Evolutionary conservation across 2,113 vertebrate genomes (phyloP).

Genomic region (Crypturellus undulatus): DNA sequence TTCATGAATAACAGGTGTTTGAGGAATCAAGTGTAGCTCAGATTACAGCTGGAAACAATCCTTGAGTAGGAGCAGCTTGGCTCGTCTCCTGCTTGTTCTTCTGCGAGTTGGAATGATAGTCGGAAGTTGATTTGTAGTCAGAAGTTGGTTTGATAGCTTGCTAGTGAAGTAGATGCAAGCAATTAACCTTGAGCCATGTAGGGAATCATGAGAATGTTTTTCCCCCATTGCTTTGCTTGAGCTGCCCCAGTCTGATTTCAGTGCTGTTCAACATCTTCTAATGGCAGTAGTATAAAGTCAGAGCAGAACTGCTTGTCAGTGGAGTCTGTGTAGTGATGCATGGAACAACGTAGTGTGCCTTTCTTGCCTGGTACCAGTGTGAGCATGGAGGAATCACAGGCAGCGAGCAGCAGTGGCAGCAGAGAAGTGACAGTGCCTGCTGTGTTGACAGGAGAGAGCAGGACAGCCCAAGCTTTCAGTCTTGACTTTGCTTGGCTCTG

Average conservation of each 20-base stretch:
- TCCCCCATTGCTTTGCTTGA: not conserved
- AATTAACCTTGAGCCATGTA: not conserved
- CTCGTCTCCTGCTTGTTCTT: conserved; percentile 66
- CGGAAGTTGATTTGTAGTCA: not conserved
- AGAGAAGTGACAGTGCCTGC: not conserved
- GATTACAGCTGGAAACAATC: conserved; percentile 66
- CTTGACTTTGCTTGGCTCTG: conserved; percentile 9
- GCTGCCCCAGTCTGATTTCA: not conserved
- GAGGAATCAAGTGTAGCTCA: conserved; percentile 61
- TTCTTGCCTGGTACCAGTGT: not conserved
- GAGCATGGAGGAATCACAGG: not conserved
- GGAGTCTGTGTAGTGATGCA: not conserved
- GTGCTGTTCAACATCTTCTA: not conserved
- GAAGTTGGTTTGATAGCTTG: not conserved
- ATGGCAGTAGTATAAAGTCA: conserved; percentile 1
- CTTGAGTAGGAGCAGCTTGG: conserved; percentile 57
- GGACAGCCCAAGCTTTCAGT: conserved; percentile 22
- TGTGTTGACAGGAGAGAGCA: conserved; percentile 9
- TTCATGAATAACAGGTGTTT: conserved; percentile 72
- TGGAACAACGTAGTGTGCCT: not conserved
- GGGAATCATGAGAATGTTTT: not conserved
- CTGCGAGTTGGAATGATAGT: conserved; percentile 22
- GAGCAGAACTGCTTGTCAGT: not conserved
- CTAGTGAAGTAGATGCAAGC: not conserved
- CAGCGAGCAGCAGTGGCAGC: conserved; percentile 10